Conservation (phyloP, 2,797 vertebrate genomes). For the Centroberyx gerrardi region DNA sequence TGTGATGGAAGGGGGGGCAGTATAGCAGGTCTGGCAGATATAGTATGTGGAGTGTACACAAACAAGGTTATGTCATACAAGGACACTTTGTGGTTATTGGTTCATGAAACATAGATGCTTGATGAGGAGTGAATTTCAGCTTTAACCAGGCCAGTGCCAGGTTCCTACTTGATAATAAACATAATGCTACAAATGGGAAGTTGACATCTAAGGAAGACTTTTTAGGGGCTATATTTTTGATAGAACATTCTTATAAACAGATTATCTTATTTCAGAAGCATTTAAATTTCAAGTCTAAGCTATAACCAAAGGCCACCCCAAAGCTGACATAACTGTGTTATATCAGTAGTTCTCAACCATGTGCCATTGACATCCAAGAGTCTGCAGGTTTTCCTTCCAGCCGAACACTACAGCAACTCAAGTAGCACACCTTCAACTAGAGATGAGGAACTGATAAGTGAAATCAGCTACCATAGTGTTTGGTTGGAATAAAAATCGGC, state of each 20-base stretch:
- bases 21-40: neutral
- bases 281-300: neutral
- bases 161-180: neutral
- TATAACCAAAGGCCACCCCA: neutral
- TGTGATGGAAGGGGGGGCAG: neutral
- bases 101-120: neutral
- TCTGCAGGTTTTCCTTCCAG: too few species aligned
- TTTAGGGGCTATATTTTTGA: too few species aligned
- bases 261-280: too few species aligned
- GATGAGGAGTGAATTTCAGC: neutral
- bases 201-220: too few species aligned
- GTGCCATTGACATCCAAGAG: too few species aligned
- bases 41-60: neutral
- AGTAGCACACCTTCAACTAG: too few species aligned
- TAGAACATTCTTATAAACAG: too few species aligned
- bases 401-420: too few species aligned
- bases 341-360: too few species aligned
- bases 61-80: conserved; percentile 29
- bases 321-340: too few species aligned
- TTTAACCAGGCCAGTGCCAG: neutral
- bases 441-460: too few species aligned
- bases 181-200: neutral
- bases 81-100: conserved; percentile 6
- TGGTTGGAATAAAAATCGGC: too few species aligned
- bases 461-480: neutral